phyloP scores from a whole-genome alignment of 2,888 invertebrate species.

The Platynereis dumerilii region DNA sequence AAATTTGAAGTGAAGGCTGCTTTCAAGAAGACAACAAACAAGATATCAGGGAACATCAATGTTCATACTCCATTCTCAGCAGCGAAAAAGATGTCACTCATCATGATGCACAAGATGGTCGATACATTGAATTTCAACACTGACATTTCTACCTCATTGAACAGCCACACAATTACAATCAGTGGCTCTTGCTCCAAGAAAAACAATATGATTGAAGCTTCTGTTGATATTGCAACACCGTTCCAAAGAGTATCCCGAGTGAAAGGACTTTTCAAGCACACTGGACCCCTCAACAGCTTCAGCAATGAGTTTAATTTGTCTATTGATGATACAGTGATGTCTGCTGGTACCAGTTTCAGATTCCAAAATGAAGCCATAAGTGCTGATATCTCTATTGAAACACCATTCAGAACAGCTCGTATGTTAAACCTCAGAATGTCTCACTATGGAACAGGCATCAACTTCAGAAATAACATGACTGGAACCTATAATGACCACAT shows the following conservation, averaged over 20 bases:
- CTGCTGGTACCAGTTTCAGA: not conserved
- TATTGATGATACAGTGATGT: not conserved
- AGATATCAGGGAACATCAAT: not conserved
- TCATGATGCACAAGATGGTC: too few species aligned
- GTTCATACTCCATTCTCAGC: not conserved
- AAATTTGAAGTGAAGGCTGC: too few species aligned
- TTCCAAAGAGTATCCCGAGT: too few species aligned
- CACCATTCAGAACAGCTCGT: not conserved
- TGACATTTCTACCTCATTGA: too few species aligned
- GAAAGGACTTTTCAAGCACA: not conserved
- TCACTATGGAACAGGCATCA: not conserved
- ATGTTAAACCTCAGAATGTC: not conserved
- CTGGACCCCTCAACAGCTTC: not conserved
- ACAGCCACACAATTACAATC: too few species aligned
- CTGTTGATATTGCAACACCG: conserved; percentile 9
- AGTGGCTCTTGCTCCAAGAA: too few species aligned
- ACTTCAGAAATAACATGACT: not conserved
- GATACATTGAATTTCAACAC: too few species aligned
- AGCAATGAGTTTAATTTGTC: not conserved
- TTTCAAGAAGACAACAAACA: not conserved
- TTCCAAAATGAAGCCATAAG: not conserved
- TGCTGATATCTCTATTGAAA: not conserved
- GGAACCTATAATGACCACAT: too few species aligned
- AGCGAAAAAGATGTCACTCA: not conserved
- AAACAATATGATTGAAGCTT: not conserved